Percentiles rank a stretch among this genome's conserved stretches.
These are phyloP conservation scores for Ispidina picta DNA, from an alignment of 2,797 vertebrate genomes.

Conservation along the genomic window DNA sequence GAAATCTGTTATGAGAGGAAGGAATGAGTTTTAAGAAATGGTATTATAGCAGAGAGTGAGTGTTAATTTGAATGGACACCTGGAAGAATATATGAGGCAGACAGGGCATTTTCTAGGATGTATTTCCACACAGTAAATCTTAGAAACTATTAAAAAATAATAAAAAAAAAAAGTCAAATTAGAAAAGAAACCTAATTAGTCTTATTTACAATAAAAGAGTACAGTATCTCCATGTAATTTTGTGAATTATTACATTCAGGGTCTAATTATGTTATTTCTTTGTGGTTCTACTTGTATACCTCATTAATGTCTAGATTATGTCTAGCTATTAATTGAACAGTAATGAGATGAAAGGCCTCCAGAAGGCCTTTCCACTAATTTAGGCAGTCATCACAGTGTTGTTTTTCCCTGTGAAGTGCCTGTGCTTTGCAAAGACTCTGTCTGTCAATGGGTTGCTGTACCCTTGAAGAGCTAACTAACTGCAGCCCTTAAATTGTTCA, in stretches of 20 bases:
- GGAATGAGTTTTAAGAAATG: not conserved
- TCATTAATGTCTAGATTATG: constrained; percentile 35
- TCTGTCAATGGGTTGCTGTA: not conserved
- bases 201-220: constrained; percentile 7
- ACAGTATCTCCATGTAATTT: not conserved
- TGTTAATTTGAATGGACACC: not conserved
- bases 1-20: not conserved
- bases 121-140: not conserved
- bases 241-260: not conserved
- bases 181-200: not conserved
- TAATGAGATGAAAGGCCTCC: constrained; percentile 33
- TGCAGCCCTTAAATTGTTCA: not conserved
- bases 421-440: not conserved
- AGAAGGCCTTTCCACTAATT: not conserved
- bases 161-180: not conserved
- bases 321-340: constrained; percentile 25
- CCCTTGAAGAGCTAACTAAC: not conserved
- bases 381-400: not conserved
- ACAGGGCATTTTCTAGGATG: not conserved
- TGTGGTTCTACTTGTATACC: not conserved
- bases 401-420: not conserved
- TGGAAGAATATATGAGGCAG: not conserved
- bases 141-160: not conserved
- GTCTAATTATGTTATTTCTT: constrained; percentile 32
- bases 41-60: not conserved